Conservation (phyloP, 2,113 vertebrate species). For the Pogona vitticeps region DNA sequence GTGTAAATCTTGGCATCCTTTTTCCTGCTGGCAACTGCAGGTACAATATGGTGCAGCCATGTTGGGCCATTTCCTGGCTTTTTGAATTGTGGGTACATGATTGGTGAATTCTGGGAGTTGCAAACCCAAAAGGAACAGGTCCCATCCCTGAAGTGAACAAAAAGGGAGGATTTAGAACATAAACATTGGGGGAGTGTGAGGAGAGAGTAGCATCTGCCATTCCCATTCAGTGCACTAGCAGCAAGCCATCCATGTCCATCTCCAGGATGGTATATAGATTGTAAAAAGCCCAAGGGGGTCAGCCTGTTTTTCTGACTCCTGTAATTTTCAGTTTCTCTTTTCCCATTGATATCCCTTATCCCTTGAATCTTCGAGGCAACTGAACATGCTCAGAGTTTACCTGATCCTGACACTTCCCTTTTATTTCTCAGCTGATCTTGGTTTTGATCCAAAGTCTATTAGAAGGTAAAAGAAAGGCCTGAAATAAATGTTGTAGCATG, state of each 20-base stretch:
- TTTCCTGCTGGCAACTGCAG: no score
- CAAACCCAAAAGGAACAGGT: no score
- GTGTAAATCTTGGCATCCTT: no score
- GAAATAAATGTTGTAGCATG: neutral
- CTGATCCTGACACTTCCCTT: no score
- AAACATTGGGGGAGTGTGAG: no score
- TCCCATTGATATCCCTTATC: neutral
- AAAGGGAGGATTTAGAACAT: no score
- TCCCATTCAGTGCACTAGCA: neutral
- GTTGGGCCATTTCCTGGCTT: no score
- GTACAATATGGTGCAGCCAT: no score
- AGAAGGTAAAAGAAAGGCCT: neutral
- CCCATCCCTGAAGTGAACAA: no score
- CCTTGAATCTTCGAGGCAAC: neutral
- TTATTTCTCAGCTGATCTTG: neutral
- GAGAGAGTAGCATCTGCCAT: no score
- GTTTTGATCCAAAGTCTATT: neutral
- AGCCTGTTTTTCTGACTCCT: neutral
- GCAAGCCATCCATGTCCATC: neutral
- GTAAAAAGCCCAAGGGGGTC: neutral
- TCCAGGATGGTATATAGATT: neutral
- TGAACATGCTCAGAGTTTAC: neutral
- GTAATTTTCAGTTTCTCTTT: neutral
- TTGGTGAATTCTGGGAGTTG: no score
- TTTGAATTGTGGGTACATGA: no score